A percentile compares a stretch with the other conserved stretches of the same genome.
Conservation (phyloP, 2,797 vertebrate genomes). For the Hypotaenidia okinawae region DNA sequence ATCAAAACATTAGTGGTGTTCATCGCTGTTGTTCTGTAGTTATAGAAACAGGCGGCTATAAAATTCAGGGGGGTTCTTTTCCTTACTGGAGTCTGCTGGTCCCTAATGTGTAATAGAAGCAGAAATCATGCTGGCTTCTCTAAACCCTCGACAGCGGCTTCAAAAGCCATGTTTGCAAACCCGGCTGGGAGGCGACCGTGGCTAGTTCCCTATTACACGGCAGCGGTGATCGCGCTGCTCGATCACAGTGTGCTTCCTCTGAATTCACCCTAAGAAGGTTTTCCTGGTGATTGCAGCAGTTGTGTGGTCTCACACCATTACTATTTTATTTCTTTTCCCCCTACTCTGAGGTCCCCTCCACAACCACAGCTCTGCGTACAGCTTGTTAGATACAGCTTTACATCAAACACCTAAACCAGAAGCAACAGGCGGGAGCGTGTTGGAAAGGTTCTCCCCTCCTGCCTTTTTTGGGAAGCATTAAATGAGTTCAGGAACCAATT, state of each 20-base stretch:
- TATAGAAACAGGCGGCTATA: neutral
- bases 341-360: neutral
- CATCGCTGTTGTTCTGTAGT: neutral
- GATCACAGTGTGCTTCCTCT: neutral
- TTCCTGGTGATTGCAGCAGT: neutral
- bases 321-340: neutral
- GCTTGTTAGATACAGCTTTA: neutral
- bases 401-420: neutral
- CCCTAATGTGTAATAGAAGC: neutral
- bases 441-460: neutral
- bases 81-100: neutral
- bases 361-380: neutral
- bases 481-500: neutral
- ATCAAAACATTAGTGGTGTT: neutral
- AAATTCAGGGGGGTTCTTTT: neutral
- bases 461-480: neutral
- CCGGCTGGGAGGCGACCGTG: rapidly evolving
- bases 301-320: neutral
- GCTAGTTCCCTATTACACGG: neutral
- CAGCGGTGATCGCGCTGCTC: too few species aligned
- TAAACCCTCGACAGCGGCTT: neutral
- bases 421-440: neutral
- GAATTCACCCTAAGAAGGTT: neutral
- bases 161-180: neutral
- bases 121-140: neutral